A percentile compares a stretch with the other conserved stretches of the same genome.
phyloP scores from a whole-genome alignment of 2,888 invertebrate species.

The Tetramorium bicarinatum region DNA sequence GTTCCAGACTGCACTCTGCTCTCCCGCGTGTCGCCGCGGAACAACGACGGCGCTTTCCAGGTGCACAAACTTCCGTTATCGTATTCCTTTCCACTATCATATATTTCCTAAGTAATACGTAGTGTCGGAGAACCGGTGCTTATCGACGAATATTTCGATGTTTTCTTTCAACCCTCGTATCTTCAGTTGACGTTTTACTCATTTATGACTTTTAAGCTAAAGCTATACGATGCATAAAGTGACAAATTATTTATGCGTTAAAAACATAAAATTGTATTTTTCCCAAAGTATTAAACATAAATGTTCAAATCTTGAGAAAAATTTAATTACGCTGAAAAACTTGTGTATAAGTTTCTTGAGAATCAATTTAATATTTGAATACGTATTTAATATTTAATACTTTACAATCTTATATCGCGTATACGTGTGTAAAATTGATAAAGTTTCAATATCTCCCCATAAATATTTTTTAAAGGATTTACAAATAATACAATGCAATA shows the following conservation, averaged over 20 bases:
- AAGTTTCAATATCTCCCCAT: background rate
- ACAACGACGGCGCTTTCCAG: constrained; percentile 39
- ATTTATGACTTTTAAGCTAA: background rate
- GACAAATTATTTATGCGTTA: background rate
- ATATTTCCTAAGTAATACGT: constrained; percentile 29
- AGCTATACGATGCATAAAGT: background rate
- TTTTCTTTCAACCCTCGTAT: constrained; percentile 8
- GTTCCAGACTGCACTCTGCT: constrained; percentile 68
- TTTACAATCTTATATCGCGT: background rate
- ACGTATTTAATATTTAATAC: background rate
- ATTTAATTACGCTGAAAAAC: background rate
- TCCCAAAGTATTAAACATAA: background rate
- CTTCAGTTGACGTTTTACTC: background rate
- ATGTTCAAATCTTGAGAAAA: background rate
- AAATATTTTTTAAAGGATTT: background rate
- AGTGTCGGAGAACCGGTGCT: background rate
- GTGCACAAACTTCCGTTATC: constrained; percentile 49
- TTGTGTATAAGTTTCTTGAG: background rate
- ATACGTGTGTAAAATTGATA: background rate
- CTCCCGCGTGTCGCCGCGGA: constrained; percentile 64
- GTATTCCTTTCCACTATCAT: constrained; percentile 26
- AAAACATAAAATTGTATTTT: background rate
- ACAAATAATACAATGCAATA: too few relatives aligned
- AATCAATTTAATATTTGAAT: constrained; percentile 17
- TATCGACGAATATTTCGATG: constrained; percentile 33